phyloP scores from a whole-genome alignment of 2,888 invertebrate species.

The Iselma pallidipennis region DNA sequence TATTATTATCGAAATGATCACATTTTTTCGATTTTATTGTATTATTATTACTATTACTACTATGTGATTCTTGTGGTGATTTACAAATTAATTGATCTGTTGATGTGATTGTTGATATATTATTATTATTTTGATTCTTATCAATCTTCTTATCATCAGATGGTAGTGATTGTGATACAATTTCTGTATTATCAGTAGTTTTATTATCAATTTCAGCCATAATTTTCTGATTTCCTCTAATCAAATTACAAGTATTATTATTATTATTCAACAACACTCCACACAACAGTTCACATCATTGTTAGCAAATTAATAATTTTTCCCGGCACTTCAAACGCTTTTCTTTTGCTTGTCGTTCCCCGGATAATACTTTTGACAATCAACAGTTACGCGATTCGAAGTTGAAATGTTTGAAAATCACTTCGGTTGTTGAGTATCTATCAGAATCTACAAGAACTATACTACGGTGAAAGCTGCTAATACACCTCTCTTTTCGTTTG shows the following conservation, averaged over 20 bases:
- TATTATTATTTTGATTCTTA: slow-evolving; percentile 3
- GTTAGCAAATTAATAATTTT: not conserved
- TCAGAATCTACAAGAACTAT: slow-evolving; percentile 12
- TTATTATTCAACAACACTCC: slow-evolving; percentile 7
- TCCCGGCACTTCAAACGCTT: no score
- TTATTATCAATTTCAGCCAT: slow-evolving; percentile 2
- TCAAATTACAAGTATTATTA: slow-evolving; percentile 9
- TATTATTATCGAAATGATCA: slow-evolving; percentile 28
- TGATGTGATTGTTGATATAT: slow-evolving; percentile 52
- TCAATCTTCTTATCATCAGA: not conserved
- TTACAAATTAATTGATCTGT: slow-evolving; percentile 64
- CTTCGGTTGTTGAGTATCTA: slow-evolving; percentile 10
- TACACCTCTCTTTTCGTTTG: slow-evolving; percentile 7
- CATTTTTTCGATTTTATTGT: slow-evolving; percentile 37
- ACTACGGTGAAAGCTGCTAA: slow-evolving; percentile 26
- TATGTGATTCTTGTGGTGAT: slow-evolving; percentile 55
- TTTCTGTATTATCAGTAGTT: not conserved
- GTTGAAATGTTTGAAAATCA: not conserved
- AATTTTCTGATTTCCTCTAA: slow-evolving; percentile 12
- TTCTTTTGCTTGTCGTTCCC: not conserved
- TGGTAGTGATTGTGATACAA: slow-evolving; percentile 3
- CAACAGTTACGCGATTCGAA: not conserved
- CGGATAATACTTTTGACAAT: not conserved
- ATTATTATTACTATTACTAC: slow-evolving; percentile 34
- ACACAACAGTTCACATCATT: slow-evolving; percentile 6